These are phyloP conservation scores for Bellardia pandia DNA, from an alignment of 2,888 invertebrate genomes.

Conservation along the genomic window DNA sequence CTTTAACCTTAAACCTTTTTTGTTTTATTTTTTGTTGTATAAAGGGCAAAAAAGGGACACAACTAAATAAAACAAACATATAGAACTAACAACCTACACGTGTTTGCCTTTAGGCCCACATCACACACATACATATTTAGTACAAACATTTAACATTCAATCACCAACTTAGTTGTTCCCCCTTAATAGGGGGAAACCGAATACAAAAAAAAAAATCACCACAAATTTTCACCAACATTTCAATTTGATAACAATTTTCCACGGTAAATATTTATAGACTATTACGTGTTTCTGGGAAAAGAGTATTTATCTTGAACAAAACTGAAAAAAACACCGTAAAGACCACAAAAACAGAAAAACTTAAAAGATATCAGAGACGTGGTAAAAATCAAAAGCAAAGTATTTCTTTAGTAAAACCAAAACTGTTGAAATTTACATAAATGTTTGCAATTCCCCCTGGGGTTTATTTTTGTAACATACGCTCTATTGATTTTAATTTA, in stretches of 20 bases:
- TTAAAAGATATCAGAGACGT: constrained; percentile 26
- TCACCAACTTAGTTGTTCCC: constrained; percentile 17
- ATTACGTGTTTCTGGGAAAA: constrained; percentile 61
- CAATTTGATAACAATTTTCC: constrained; percentile 72
- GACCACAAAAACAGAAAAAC: constrained; percentile 8
- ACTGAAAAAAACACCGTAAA: constrained; percentile 4
- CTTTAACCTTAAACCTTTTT: constrained; percentile 51
- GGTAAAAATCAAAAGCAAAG: not conserved
- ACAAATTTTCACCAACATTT: constrained; percentile 70
- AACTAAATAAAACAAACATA: constrained; percentile 9
- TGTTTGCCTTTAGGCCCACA: constrained; percentile 58
- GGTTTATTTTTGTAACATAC: not conserved
- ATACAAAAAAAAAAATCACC: constrained; percentile 55
- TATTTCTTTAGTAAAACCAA: not conserved
- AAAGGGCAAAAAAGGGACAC: constrained; percentile 14
- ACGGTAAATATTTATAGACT: constrained; percentile 67
- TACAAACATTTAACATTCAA: constrained; percentile 53
- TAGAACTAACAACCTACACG: constrained; percentile 60
- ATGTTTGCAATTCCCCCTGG: not conserved
- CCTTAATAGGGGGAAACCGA: constrained; percentile 11
- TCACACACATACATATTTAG: not conserved
- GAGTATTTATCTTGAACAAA: constrained; percentile 48
- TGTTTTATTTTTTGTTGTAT: not conserved
- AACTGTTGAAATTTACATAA: not conserved
- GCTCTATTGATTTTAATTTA: constrained; percentile 34